Percentiles rank a stretch among this genome's conserved stretches.
Evolutionary conservation across 2,113 vertebrate genomes (phyloP).

Genomic region (Siphamia tubifer): DNA sequence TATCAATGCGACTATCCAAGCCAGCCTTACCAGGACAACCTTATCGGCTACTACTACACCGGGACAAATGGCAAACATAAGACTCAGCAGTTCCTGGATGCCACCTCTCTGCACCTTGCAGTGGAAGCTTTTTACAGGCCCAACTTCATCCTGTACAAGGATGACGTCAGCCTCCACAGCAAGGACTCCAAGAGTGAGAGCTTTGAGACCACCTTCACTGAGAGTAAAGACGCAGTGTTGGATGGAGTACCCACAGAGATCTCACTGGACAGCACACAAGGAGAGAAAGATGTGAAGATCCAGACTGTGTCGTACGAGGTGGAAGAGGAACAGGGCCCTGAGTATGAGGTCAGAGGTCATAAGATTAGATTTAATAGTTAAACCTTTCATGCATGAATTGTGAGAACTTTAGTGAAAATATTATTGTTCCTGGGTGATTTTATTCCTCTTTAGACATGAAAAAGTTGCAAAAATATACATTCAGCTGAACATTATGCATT

Average conservation of each 20-base stretch:
- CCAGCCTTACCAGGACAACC: constrained; percentile 83
- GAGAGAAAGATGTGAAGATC: constrained; percentile 84
- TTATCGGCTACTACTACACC: constrained; percentile 87
- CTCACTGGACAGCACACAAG: constrained; percentile 37
- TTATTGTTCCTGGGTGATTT: too few species aligned
- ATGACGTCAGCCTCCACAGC: constrained; percentile 80
- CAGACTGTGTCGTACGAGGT: constrained; percentile 91
- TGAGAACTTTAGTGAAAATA: too few species aligned
- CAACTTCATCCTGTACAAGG: constrained; percentile 87
- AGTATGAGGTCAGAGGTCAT: constrained; percentile 82
- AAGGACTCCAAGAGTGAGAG: constrained; percentile 86
- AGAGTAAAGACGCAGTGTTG: constrained; percentile 73
- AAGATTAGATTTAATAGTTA: too few species aligned
- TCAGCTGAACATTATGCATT: too few species aligned
- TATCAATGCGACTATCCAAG: constrained; percentile 81
- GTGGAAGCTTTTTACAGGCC: constrained; percentile 91
- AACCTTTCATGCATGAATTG: too few species aligned
- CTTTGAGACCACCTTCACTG: constrained; percentile 90
- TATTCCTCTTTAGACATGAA: too few species aligned
- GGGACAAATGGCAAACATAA: constrained; percentile 73
- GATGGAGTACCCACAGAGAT: constrained; percentile 56
- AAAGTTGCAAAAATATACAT: too few species aligned
- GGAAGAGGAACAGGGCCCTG: constrained; percentile 87
- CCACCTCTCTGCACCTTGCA: constrained; percentile 89
- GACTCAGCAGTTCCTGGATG: constrained; percentile 89